Base-by-base conservation (phyloP, 2,113 vertebrate genomes). In the Misgurnus anguillicaudatus region DNA sequence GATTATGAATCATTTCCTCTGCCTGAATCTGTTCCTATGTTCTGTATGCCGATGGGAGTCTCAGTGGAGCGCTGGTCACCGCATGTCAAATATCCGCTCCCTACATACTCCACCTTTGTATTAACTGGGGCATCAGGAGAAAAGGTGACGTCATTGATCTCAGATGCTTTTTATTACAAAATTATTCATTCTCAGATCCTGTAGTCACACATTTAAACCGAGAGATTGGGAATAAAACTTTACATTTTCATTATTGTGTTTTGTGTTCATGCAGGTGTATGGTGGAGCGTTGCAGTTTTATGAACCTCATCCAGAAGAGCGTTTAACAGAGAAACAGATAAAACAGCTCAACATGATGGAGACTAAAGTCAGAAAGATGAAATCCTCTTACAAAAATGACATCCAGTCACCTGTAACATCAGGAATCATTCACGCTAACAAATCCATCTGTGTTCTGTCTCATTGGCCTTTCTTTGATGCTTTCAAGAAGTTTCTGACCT, bases 391-490 rank as follows among this genome's bases (percentile, higher is more conserved):
- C 77, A 92, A 6, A n/a, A 97, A 77, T 92, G 94, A 0, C 91
- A 94, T 1, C 92, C 92, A 0, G 95, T 98, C 71, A 96, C 86
- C 38, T 2, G 53, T 0, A 93, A 89, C 85, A 92, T 94, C 45
- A 94, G 91, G n/a, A 19, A 19, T 57, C 0, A 92, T 98, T 58
- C 95, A 96, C 89, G 92, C 95, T 78, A 98, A 98, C 86, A 99
- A 98, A 84, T 98, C 97, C 88, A 98, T 99, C 91, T 99, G 97
- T 87, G 91, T 99, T 85, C 95, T 98, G 5, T 99, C 97, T 75
- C 96, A 92, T n/a, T 99, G 97, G 97, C 97, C 97, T 78, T 99
- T 99, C 91, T 99, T 96, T 81, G 95, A 96, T 62, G 94, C 96
- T 80, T 99, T 98, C 90, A 86, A 94, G 88, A 97, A 98, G 88